Percentiles rank a stretch among this genome's conserved stretches.
These are phyloP conservation scores for Watsonalla binaria DNA, from an alignment of 2,888 invertebrate species.

Conservation along the genomic window DNA sequence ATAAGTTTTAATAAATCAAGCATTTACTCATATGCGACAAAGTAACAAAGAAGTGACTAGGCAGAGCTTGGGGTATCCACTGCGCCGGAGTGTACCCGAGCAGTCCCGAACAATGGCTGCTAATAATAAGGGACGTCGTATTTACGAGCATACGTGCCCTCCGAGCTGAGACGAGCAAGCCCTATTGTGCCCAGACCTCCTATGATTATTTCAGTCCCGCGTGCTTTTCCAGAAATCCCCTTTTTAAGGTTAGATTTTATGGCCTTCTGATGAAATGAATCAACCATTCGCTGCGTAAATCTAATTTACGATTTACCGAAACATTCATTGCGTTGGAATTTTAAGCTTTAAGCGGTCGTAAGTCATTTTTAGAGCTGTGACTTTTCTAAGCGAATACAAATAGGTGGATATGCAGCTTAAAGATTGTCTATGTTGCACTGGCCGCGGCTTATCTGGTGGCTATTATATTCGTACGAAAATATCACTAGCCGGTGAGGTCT, in stretches of 20 bases:
- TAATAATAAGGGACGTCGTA: slow-evolving; percentile 76
- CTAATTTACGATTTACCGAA: slow-evolving; percentile 52
- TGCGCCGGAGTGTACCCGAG: slow-evolving; percentile 56
- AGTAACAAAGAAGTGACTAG: slow-evolving; percentile 10
- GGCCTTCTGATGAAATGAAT: slow-evolving; percentile 53
- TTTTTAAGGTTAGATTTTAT: slow-evolving; percentile 63
- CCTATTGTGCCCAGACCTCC: slow-evolving; percentile 76
- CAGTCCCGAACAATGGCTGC: slow-evolving; percentile 70
- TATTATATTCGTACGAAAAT: background rate
- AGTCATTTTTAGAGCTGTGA: slow-evolving; percentile 28
- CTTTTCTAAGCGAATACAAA: slow-evolving; percentile 17
- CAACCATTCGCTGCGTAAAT: slow-evolving; percentile 44
- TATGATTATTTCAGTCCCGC: slow-evolving; percentile 72
- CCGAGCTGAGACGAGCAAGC: slow-evolving; percentile 64
- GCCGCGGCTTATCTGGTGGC: background rate
- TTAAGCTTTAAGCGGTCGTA: slow-evolving; percentile 27
- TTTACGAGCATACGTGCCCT: slow-evolving; percentile 77
- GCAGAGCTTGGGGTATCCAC: slow-evolving; percentile 17
- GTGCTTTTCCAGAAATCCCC: slow-evolving; percentile 68
- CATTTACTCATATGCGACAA: slow-evolving; percentile 11
- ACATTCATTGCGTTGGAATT: slow-evolving; percentile 36
- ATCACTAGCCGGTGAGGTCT: background rate
- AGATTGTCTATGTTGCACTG: background rate
- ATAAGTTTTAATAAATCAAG: background rate
- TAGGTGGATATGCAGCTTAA: background rate